Base-by-base conservation (phyloP, 2,888 invertebrate genomes). In the Drosophila borborema region DNA sequence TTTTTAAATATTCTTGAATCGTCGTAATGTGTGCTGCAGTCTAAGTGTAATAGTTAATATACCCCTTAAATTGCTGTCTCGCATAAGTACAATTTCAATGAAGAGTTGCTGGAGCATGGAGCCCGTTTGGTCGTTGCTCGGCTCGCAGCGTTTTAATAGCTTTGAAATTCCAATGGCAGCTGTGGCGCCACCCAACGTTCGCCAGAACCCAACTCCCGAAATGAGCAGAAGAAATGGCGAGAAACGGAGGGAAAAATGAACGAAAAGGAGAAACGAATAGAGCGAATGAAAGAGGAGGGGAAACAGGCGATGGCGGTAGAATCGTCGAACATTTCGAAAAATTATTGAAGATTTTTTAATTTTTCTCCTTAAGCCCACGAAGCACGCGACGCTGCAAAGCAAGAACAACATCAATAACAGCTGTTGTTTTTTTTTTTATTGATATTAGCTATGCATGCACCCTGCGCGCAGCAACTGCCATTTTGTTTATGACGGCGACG, bases 141-240 rank as follows among this genome's bases (percentile, higher is more conserved):
- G 84, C 90, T 90, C 86, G 91, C 88, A 92, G 90, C 91, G 92
- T 91, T 93, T 92, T 93, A 92, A 92, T 93, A 92, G 92, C 90
- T 91, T 92, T 91, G 92, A 88, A 91, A 91, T 90, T 91, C 90
- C 90, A 89, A 90, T 89, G 90, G 89, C 92, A 92, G 92, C 92
- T 92, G 92, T 86, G 84, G 73, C 83, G 80, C 81, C 54, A 38
- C 16, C 38, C 54, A 20, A 10, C 74, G 51, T 31, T 28, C 82
- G 18, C 72, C 16, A 16, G 2, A 40, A 16, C 40, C 16, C 38
- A 14, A 72, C 76, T 64, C 74, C 81, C 66, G 65, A 77, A 80
- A 69, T 71, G 66, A 63, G 72, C 62, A 45, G 68, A 64, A 65
- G 64, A 61, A 63, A 54, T 20, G 40, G 16, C 46, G 58, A 66